These are phyloP conservation scores for Andrena hattorfiana DNA, from an alignment of 2,888 invertebrate genomes.

Conservation along the genomic window DNA sequence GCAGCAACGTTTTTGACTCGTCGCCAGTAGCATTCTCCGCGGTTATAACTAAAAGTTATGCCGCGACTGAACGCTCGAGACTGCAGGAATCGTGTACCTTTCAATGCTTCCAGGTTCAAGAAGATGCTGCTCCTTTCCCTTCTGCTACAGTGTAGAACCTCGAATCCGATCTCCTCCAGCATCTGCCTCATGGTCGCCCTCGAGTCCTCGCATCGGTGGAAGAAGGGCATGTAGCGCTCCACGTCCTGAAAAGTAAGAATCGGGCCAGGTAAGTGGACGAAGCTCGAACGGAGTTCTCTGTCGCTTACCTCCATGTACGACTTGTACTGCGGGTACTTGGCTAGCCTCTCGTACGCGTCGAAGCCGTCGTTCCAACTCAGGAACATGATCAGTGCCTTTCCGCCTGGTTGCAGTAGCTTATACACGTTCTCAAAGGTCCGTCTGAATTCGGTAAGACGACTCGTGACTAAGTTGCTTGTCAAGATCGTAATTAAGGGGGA, in stretches of 20 bases:
- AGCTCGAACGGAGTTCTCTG: not conserved
- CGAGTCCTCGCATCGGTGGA: constrained; percentile 88
- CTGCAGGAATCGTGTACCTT: constrained; percentile 85
- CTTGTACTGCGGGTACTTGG: constrained; percentile 87
- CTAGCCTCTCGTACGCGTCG: constrained; percentile 89
- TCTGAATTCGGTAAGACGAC: constrained; percentile 80
- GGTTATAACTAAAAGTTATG: not conserved
- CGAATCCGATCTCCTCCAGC: constrained; percentile 88
- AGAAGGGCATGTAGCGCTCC: constrained; percentile 89
- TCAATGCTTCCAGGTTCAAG: constrained; percentile 86
- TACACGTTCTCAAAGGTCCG: constrained; percentile 89
- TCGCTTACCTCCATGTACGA: constrained; percentile 87
- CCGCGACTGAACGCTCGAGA: not conserved
- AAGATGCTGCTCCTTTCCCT: constrained; percentile 87
- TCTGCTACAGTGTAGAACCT: constrained; percentile 87
- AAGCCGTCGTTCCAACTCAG: constrained; percentile 90
- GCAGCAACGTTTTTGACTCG: not conserved
- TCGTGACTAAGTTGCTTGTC: too few species aligned
- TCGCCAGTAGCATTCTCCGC: not conserved
- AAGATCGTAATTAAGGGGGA: not conserved
- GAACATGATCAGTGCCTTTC: constrained; percentile 90
- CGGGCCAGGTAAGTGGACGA: not conserved
- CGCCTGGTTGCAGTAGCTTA: constrained; percentile 88
- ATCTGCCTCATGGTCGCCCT: constrained; percentile 86
- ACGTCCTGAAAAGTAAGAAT: constrained; percentile 85